phyloP scores from a whole-genome alignment of 2,113 vertebrate species.

The Phyllopteryx taeniolatus region DNA sequence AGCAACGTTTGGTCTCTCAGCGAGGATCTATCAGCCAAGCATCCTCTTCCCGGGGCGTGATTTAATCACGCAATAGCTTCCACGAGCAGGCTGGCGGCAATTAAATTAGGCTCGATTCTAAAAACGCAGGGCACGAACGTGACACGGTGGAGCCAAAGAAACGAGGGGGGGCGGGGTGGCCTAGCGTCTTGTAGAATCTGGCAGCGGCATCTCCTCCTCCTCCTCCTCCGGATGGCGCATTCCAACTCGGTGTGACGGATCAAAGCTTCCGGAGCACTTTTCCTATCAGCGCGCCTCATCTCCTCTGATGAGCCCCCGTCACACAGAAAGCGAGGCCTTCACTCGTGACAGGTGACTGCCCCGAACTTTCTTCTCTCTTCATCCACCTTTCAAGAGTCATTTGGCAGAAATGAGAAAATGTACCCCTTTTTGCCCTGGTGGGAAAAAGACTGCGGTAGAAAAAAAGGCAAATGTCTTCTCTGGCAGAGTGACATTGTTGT shows the following conservation, averaged over 20 bases:
- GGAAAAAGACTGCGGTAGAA: slow-evolving; percentile 27
- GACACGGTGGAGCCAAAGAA: slow-evolving; percentile 35
- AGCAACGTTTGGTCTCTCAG: slow-evolving; percentile 60
- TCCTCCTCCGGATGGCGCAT: slow-evolving; percentile 16
- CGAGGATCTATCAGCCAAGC: slow-evolving; percentile 59
- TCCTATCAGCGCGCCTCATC: slow-evolving; percentile 65
- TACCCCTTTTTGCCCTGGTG: slow-evolving; percentile 39
- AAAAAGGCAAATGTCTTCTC: slow-evolving; percentile 33
- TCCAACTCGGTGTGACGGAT: slow-evolving; percentile 51
- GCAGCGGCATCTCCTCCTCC: background rate
- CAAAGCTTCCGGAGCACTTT: slow-evolving; percentile 54
- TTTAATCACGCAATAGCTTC: slow-evolving; percentile 61
- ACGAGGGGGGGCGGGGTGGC: background rate
- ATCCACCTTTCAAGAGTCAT: slow-evolving; percentile 58
- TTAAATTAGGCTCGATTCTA: slow-evolving; percentile 60
- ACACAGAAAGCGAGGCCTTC: slow-evolving; percentile 35
- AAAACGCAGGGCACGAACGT: slow-evolving; percentile 47
- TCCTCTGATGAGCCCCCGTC: slow-evolving; percentile 55
- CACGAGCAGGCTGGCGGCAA: slow-evolving; percentile 50
- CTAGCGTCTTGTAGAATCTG: slow-evolving; percentile 12
- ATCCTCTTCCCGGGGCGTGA: slow-evolving; percentile 52
- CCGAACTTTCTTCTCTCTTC: slow-evolving; percentile 20
- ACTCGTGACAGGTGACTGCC: slow-evolving; percentile 46
- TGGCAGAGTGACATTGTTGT: slow-evolving; percentile 24
- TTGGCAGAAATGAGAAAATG: slow-evolving; percentile 64